Conservation (phyloP, 2,888 invertebrate genomes). For the Nasonovia ribisnigri region DNA sequence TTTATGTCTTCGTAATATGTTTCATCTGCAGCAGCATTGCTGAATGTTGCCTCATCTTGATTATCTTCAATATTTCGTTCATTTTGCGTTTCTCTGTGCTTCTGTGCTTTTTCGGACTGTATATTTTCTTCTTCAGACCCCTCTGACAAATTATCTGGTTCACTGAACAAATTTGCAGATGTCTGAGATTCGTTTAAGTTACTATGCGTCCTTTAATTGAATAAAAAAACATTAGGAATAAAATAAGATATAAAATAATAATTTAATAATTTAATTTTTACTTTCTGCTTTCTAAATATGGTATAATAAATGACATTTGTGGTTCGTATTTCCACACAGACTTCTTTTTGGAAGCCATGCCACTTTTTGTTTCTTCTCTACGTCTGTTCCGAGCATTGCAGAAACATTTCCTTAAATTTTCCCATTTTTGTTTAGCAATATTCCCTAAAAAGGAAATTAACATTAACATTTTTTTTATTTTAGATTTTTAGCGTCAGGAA, state of each 20-base stretch:
- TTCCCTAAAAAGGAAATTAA: slow-evolving; percentile 41
- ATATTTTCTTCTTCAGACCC: slow-evolving; percentile 48
- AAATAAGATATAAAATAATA: slow-evolving; percentile 21
- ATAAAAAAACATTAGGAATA: slow-evolving; percentile 42
- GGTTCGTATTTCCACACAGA: slow-evolving; percentile 21
- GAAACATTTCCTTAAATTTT: slow-evolving; percentile 38
- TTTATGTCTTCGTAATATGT: slow-evolving; percentile 2
- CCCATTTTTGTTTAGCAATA: slow-evolving; percentile 38
- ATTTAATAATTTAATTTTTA: slow-evolving; percentile 27
- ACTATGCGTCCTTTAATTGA: slow-evolving; percentile 38
- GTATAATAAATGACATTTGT: slow-evolving; percentile 48
- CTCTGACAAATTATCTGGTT: slow-evolving; percentile 24
- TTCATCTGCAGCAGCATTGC: slow-evolving; percentile 17
- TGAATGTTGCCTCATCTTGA: slow-evolving; percentile 34
- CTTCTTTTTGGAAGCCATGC: slow-evolving; percentile 19
- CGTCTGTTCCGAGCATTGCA: slow-evolving; percentile 35
- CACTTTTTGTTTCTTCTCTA: slow-evolving; percentile 30
- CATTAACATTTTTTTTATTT: slow-evolving; percentile 28
- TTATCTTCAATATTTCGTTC: slow-evolving; percentile 31
- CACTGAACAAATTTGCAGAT: slow-evolving; percentile 41
- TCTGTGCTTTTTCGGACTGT: slow-evolving; percentile 27
- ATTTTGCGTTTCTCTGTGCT: slow-evolving; percentile 47
- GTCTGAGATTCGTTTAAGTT: slow-evolving; percentile 41
- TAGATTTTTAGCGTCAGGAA: slow-evolving; percentile 67
- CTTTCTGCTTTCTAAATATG: slow-evolving; percentile 41